Conservation (phyloP, 64 coral and sea anemone genomes). For the Pocillopora damicornis region DNA sequence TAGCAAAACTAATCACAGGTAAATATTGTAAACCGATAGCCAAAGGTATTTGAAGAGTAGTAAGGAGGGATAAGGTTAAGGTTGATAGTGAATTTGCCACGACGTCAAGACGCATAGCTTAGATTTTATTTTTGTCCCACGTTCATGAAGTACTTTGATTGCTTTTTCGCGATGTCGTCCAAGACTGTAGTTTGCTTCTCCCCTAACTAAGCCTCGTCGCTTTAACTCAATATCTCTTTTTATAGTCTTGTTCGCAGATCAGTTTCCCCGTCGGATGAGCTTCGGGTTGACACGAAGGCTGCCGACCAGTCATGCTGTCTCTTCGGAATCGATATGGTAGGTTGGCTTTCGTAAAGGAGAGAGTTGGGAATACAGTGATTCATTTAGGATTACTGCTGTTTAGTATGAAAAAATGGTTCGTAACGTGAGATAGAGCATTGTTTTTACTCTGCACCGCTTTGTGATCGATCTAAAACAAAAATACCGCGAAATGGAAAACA, state of each 20-base stretch:
- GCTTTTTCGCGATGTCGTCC: not conserved
- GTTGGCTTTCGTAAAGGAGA: not conserved
- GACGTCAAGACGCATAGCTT: too few relatives aligned
- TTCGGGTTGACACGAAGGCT: slow-evolving; percentile 72
- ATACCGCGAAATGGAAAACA: not conserved
- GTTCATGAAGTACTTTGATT: too few relatives aligned
- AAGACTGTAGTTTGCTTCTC: not conserved
- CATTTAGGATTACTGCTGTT: not conserved
- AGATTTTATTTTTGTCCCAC: too few relatives aligned
- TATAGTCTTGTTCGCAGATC: slow-evolving; percentile 24
- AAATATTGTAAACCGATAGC: not conserved
- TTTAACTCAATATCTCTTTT: not conserved
- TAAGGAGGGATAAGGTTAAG: too few relatives aligned
- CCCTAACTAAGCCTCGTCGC: not conserved
- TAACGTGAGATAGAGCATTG: not conserved
- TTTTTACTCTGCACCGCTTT: not conserved
- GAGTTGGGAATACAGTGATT: not conserved
- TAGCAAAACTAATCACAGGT: slow-evolving; percentile 40
- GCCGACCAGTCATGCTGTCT: slow-evolving; percentile 72
- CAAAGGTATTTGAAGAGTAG: too few relatives aligned
- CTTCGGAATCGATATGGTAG: slow-evolving; percentile 88
- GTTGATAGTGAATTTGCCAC: too few relatives aligned
- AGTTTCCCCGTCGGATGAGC: slow-evolving; percentile 52
- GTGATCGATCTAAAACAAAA: not conserved
- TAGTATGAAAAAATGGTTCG: too few relatives aligned